Percentiles rank a stretch among this genome's conserved stretches.
Evolutionary conservation across 35 echinoderm and acorn worm genomes (phyloP).

Genomic region (Patiria miniata): DNA sequence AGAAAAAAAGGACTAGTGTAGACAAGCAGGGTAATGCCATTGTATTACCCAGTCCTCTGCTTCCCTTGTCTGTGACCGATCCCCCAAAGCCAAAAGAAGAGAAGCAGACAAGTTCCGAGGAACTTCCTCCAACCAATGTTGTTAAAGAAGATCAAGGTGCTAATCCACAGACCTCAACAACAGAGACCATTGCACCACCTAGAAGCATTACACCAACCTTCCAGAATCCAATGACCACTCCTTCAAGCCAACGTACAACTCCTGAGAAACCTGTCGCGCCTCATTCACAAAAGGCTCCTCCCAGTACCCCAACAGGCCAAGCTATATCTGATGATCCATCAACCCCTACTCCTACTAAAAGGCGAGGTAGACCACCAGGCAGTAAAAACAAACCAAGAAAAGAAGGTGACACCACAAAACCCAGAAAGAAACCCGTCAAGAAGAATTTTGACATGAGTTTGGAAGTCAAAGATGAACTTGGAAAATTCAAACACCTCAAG

Average conservation of each 20-base stretch:
- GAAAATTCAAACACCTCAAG: conserved; percentile 69
- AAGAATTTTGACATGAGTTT: conserved; percentile 30
- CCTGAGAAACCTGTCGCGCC: neutral
- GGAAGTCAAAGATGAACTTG: conserved; percentile 46
- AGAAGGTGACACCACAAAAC: conserved; percentile 39
- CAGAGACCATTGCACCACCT: conserved; percentile 23
- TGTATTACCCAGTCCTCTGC: neutral
- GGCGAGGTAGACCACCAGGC: conserved; percentile 68
- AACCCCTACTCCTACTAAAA: conserved; percentile 46
- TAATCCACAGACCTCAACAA: neutral
- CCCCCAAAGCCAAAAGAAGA: neutral
- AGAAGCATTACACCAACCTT: conserved; percentile 37
- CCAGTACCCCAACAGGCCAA: conserved; percentile 42
- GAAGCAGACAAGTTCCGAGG: conserved; percentile 9
- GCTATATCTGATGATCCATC: conserved; percentile 18
- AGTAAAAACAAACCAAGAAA: conserved; percentile 62
- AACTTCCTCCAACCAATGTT: neutral
- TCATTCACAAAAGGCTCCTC: conserved; percentile 17
- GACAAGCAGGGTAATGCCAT: conserved; percentile 18
- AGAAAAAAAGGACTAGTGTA: neutral
- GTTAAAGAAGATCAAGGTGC: neutral
- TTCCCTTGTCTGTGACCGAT: neutral
- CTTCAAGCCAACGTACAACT: neutral
- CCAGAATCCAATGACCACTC: conserved; percentile 56
- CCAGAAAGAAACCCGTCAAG: conserved; percentile 34